Evolutionary conservation across 2,888 invertebrate genomes (phyloP).

Genomic region (Drosophila nigricruria): DNA sequence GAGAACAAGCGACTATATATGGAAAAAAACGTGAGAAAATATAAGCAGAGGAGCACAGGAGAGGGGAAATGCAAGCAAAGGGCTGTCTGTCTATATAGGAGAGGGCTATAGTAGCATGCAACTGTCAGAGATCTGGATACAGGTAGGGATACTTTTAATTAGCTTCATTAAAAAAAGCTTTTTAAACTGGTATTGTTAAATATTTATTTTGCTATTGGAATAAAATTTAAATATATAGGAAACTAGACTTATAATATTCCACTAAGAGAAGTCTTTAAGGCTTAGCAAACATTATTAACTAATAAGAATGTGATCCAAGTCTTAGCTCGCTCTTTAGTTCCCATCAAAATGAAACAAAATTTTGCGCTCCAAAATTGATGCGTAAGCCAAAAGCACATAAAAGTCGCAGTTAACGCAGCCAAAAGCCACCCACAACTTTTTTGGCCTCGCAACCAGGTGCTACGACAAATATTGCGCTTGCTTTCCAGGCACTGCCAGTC

Average conservation of each 20-base stretch:
- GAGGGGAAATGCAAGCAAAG: conserved; percentile 6
- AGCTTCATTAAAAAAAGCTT: neutral
- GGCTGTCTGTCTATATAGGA: neutral
- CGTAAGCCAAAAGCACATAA: conserved; percentile 29
- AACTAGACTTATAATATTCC: neutral
- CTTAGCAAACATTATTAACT: neutral
- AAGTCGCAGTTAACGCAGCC: neutral
- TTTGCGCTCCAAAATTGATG: conserved; percentile 56
- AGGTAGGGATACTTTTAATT: conserved; percentile 1
- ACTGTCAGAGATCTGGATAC: conserved; percentile 11
- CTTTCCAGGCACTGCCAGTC: neutral
- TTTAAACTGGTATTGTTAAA: neutral
- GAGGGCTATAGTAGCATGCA: neutral
- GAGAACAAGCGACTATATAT: conserved; percentile 29
- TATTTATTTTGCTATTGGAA: no score
- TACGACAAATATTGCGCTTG: conserved; percentile 20
- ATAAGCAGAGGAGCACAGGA: neutral
- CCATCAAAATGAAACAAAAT: conserved; percentile 31
- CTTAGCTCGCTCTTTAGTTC: neutral
- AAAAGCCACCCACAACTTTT: conserved; percentile 37
- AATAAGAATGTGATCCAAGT: neutral
- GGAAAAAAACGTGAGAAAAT: conserved; percentile 45
- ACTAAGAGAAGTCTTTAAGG: neutral
- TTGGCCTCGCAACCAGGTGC: conserved; percentile 48
- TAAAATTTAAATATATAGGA: neutral